Base-by-base conservation (phyloP, 2,797 vertebrate species). In the Psittacula echo region DNA sequence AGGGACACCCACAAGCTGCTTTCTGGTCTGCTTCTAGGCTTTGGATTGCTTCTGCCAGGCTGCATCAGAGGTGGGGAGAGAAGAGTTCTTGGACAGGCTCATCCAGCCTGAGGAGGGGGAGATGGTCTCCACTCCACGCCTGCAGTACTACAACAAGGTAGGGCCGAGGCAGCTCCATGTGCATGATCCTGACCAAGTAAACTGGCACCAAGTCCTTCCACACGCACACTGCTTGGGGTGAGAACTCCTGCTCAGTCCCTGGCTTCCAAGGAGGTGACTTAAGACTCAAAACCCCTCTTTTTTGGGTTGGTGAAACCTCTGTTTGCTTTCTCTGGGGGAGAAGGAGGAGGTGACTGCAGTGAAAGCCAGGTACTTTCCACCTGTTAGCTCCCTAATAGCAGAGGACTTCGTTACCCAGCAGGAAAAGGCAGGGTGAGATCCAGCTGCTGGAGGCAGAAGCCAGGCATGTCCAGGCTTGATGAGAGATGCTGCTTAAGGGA, bases 111-210 rank as follows among this genome's bases (percentile, higher is more conserved):
- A 99, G 19, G 98, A 99, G 24, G 98, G 98, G 0, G 98, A 98
- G 2, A 60, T 97, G 5, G 80, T 98, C 34, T 98, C 98, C 29
- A 97, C 98, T 0, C 98, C 98, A 2, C 96, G 97, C 34, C 94
- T 99, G 53, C 99, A 99, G 87, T 99, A 99, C 96, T 99, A 99
- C 85, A 99, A 98, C 97, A 99, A 99, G 98, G 99, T 99, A 89
- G 0, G 1, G 61, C 78, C 11, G n/a, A 19, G 45, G 45, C 1
- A 0, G 11, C 60, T 41, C 37, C 4, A 11, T 1, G 0, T 10
- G 7, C 15, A 0, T 2, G 4, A 16, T 27, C 20, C 64, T 23
- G 45, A 19, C 34, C 4, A 3, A 42, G 27, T 7, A 6, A 73
- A 45, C 17, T 6, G 5, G 21, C 48, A 22, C 34, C 4, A 3